These are phyloP conservation scores for Cyprinodon variegatus DNA, from an alignment of 2,113 vertebrate species.

Conservation along the genomic window DNA sequence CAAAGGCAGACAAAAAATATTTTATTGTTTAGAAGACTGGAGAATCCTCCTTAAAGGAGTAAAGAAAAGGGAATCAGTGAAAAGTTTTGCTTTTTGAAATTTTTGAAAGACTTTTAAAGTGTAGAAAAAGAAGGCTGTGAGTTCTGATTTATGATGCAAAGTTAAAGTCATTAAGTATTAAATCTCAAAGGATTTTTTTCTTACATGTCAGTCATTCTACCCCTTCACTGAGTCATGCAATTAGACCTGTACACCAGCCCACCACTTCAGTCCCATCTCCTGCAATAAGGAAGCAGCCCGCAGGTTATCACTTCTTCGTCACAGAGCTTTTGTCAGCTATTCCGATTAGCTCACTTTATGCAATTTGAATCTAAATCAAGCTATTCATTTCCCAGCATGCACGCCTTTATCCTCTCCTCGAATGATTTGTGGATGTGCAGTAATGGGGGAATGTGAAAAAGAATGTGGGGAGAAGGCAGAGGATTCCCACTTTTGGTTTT, in stretches of 20 bases:
- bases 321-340: constrained; percentile 73
- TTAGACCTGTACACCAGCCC: constrained; percentile 66
- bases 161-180: constrained; percentile 59
- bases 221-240: constrained; percentile 66
- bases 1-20: not conserved
- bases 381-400: constrained; percentile 67
- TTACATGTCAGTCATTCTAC: constrained; percentile 41
- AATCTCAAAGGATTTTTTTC: constrained; percentile 56
- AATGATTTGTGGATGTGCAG: constrained; percentile 52
- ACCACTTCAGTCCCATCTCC: constrained; percentile 52
- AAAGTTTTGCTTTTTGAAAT: constrained; percentile 13
- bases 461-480: constrained; percentile 46
- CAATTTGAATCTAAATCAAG: constrained; percentile 75
- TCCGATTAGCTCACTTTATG: constrained; percentile 75
- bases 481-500: constrained; percentile 65
- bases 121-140: not conserved
- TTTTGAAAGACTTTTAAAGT: constrained; percentile 14
- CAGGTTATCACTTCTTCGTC: constrained; percentile 74
- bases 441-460: constrained; percentile 40
- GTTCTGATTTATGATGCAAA: constrained; percentile 36
- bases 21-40: not conserved
- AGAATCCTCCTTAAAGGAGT: not conserved
- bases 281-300: constrained; percentile 69
- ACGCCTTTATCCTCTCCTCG: constrained; percentile 48
- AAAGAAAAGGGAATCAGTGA: not conserved